A percentile compares a stretch with the other conserved stretches of the same genome.
Conservation (phyloP, 2,113 vertebrate species). For the Azemiops feae region DNA sequence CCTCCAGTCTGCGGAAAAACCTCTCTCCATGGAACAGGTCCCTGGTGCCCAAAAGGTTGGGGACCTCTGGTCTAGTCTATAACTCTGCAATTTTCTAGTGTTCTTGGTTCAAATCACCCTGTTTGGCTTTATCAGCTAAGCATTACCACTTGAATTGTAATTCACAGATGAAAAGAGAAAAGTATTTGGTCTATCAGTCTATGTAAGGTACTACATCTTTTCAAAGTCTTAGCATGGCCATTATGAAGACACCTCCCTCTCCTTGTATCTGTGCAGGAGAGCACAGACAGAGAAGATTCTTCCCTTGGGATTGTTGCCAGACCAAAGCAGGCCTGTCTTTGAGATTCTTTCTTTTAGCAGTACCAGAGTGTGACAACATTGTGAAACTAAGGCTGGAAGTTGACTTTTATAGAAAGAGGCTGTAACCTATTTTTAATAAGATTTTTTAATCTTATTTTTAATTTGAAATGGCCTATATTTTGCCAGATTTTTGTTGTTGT, state of each 20-base stretch:
- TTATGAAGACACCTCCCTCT: neutral
- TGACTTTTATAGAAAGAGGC: neutral
- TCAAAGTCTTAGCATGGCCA: neutral
- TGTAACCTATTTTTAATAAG: neutral
- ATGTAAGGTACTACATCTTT: neutral
- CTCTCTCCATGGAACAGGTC: too few relatives aligned
- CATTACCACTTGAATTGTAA: neutral
- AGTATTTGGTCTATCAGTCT: neutral
- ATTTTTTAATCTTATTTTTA: neutral
- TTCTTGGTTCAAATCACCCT: neutral
- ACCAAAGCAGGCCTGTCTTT: neutral
- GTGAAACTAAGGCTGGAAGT: neutral
- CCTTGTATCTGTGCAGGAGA: neutral
- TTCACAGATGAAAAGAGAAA: neutral
- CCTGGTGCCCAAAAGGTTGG: too few relatives aligned
- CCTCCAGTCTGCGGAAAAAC: too few relatives aligned
- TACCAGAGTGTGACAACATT: neutral
- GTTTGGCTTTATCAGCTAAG: neutral
- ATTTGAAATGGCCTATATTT: neutral
- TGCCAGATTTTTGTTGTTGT: neutral
- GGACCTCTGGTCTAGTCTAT: neutral
- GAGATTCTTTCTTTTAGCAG: neutral
- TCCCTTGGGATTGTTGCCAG: neutral
- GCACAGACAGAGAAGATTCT: neutral
- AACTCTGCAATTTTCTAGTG: neutral